Conservation (phyloP, 2,113 vertebrate species). For the Hystrix brachyura region DNA sequence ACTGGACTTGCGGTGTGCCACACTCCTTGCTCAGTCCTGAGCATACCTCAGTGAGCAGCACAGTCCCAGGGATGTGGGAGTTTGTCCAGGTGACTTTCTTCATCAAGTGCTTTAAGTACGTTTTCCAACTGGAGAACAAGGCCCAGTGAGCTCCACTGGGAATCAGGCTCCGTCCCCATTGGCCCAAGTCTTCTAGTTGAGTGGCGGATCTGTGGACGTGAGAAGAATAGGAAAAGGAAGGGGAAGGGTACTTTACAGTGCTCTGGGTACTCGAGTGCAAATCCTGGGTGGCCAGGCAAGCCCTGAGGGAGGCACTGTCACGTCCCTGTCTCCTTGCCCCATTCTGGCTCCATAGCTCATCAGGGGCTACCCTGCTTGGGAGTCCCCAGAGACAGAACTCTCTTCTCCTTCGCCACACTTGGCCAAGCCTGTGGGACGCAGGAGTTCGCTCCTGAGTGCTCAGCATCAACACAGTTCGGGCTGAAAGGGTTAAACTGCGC, state of each 20-base stretch:
- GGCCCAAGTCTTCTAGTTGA: not conserved
- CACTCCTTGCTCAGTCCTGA: not conserved
- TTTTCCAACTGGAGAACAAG: slow-evolving; percentile 3
- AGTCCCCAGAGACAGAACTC: not conserved
- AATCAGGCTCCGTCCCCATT: not conserved
- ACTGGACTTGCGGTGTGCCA: not conserved
- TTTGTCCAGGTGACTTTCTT: not conserved
- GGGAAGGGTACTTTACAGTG: not conserved
- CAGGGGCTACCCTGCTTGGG: not conserved
- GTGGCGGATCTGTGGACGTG: not conserved
- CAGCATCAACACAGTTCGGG: not conserved
- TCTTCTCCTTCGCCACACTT: not conserved
- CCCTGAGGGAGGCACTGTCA: not conserved
- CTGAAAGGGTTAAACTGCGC: not conserved
- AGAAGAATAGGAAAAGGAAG: not conserved
- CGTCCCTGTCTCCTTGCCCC: not conserved
- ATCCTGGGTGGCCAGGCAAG: not conserved
- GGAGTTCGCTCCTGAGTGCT: not conserved
- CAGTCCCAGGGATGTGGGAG: not conserved
- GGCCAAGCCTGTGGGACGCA: not conserved
- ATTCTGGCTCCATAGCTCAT: not conserved
- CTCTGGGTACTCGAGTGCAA: not conserved
- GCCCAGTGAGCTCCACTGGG: not conserved
- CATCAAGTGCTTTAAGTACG: not conserved
- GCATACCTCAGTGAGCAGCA: not conserved